phyloP scores from a whole-genome alignment of 2,797 vertebrate genomes.

The Pseudopleuronectes americanus region DNA sequence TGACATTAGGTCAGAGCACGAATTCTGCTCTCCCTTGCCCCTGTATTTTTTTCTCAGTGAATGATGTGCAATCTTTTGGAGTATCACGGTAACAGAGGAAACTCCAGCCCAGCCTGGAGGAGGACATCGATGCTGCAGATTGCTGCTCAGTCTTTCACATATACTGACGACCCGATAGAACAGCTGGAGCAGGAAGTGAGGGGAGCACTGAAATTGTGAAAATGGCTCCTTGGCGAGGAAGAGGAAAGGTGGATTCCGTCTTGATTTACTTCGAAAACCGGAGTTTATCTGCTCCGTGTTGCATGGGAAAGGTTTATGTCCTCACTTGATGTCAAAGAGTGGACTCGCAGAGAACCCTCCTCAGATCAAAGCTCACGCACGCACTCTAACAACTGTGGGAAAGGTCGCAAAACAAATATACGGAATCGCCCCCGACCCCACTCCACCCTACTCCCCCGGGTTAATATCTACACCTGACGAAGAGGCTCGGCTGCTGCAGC shows the following conservation, averaged over 20 bases:
- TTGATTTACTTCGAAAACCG: constrained; percentile 11
- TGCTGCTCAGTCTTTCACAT: constrained; percentile 55
- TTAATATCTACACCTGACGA: constrained; percentile 55
- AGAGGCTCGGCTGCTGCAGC: constrained; percentile 41
- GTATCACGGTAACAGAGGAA: constrained; percentile 40
- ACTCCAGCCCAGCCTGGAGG: constrained; percentile 29
- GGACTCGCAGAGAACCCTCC: constrained; percentile 1
- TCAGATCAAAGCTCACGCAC: constrained; percentile 1
- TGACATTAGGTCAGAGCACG: constrained; percentile 19
- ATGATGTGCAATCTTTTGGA: constrained; percentile 25
- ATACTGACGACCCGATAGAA: constrained; percentile 46
- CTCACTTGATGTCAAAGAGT: constrained; percentile 7
- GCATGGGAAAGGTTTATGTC: constrained; percentile 15
- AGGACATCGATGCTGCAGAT: constrained; percentile 31
- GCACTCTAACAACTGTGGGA: not conserved
- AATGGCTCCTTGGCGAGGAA: too few species aligned
- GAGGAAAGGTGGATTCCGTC: constrained; percentile 21
- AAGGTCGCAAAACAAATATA: constrained; percentile 37
- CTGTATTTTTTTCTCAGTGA: constrained; percentile 1
- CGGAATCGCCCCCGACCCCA: not conserved
- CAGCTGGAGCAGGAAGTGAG: constrained; percentile 14
- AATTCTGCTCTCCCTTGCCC: constrained; percentile 11
- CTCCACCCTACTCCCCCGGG: not conserved
- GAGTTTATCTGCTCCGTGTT: constrained; percentile 23
- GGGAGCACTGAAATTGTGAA: not conserved